Base-by-base conservation (phyloP, 2,113 vertebrate genomes). In the Ornithorhynchus anatinus region DNA sequence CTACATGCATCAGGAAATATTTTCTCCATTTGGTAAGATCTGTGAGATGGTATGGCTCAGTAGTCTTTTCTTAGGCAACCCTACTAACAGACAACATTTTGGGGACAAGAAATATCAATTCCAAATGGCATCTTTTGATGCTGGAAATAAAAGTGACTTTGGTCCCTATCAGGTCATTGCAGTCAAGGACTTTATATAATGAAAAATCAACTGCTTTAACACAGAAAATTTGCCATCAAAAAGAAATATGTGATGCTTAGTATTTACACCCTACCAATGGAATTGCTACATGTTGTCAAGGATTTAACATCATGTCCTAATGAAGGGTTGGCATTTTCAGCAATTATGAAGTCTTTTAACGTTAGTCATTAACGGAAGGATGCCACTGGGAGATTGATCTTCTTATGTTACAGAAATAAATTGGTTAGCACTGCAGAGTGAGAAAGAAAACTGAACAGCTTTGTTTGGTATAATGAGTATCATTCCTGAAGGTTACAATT, bases 281-380 rank as follows among this genome's bases (percentile, higher is more conserved):
- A 20, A 45, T 44, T 82, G 5, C 69, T 76, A 48, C 50, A 66
- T 78, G 56, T 75, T 84, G 63, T 75, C 53, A 54, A 58, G 9
- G 3, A 25, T 84, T 82, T 77, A 77, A 48, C 15, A 59, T 65
- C 45, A 38, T 31, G 37, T 29, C 36, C 25, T 72, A 75, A 59
- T 63, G 59, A 85, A 77, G 23, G 16, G 44, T 59, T 84, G 54
- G 50, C 20, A 50, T 31, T 81, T 76, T 63, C 29, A 76, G 36
- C 48, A 60, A 60, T 84, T 80, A 69, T 10, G 33, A 69, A 80
- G 25, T 45, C 47, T 84, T 82, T 86, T 63, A 72, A 23, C 68
- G 60, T 85, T 77, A 79, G 33, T 71, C 44, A 48, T 85, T 82
- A 76, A 17, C 59, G 42, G 59, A 84, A 80, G 20, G 1, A 35